Percentiles rank a stretch among this genome's conserved stretches.
phyloP scores from a whole-genome alignment of 2,888 invertebrate species.

The Melieria crassipennis region DNA sequence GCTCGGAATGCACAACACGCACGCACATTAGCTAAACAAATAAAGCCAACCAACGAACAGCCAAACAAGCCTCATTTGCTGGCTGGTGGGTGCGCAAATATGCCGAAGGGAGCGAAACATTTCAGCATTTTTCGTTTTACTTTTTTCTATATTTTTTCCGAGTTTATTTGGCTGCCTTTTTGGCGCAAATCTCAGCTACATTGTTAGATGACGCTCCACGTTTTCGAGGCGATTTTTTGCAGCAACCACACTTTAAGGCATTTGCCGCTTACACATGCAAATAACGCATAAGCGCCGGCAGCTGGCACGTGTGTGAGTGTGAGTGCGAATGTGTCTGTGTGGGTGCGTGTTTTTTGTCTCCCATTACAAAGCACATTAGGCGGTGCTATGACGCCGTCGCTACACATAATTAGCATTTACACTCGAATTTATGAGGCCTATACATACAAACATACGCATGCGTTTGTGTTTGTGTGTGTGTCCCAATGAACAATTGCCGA shows the following conservation, averaged over 20 bases:
- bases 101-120: not conserved
- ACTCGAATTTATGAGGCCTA: conserved; percentile 20
- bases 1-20: not conserved
- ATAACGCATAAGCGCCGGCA: not conserved
- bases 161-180: too few species aligned
- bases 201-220: not conserved
- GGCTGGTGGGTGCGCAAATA: not conserved
- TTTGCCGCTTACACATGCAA: conserved; percentile 9
- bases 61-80: not conserved
- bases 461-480: not conserved
- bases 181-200: too few species aligned
- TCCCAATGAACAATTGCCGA: not conserved
- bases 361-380: conserved; percentile 12
- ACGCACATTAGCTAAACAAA: conserved; percentile 15
- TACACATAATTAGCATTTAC: conserved; percentile 25
- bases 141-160: too few species aligned
- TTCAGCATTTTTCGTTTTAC: not conserved
- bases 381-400: conserved; percentile 5
- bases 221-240: not conserved
- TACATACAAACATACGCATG: not conserved
- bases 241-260: not conserved
- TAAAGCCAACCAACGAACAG: not conserved
- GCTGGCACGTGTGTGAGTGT: not conserved
- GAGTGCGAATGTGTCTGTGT: not conserved
- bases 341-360: too few species aligned